Conservation (phyloP, 2,113 vertebrate species). For the Rattus norvegicus region GRCr8 NC_086037.1:61466001-61466500, state of each 20-base stretch:
- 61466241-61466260: neutral
- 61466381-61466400: neutral
- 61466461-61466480: neutral
- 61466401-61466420: neutral
- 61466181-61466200: neutral
- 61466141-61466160: neutral
- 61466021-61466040: neutral
- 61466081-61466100: neutral
- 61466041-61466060: neutral
- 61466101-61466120: neutral
- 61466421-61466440: neutral
- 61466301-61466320: neutral
- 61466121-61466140: neutral
- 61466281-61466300: neutral
- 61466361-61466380: no score
- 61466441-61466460: neutral
- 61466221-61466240: neutral
- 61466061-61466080: neutral
- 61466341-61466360: neutral
- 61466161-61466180: neutral
- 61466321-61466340: neutral
- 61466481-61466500: neutral
- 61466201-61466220: neutral
- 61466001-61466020: neutral
- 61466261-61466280: neutral